Conservation (phyloP, 2,888 invertebrate genomes). For the Dione vanillae region DNA sequence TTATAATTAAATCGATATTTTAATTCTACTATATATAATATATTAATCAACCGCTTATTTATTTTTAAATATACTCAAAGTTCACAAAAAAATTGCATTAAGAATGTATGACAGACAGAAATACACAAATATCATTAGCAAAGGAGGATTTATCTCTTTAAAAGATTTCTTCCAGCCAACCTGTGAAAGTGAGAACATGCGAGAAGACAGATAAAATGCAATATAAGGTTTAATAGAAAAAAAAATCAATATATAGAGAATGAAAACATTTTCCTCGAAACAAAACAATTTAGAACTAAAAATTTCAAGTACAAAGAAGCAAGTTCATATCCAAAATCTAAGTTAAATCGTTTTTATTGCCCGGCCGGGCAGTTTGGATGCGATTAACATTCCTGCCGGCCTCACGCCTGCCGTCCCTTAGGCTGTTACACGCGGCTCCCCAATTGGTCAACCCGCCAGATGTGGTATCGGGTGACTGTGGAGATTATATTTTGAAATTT, state of each 20-base stretch:
- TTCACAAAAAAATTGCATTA: too few species aligned
- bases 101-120: too few species aligned
- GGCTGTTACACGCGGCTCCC: slow-evolving; percentile 45
- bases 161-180: too few species aligned
- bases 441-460: slow-evolving; percentile 31
- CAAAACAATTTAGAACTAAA: not conserved
- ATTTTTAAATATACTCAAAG: too few species aligned
- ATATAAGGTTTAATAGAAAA: too few species aligned
- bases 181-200: too few species aligned
- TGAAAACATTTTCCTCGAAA: not conserved
- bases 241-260: too few species aligned
- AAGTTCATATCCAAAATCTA: slow-evolving; percentile 60
- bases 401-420: slow-evolving; percentile 75
- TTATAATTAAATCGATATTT: slow-evolving; percentile 3
- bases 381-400: slow-evolving; percentile 83
- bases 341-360: slow-evolving; percentile 52
- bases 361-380: slow-evolving; percentile 68
- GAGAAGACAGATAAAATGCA: too few species aligned
- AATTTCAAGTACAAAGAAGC: slow-evolving; percentile 25
- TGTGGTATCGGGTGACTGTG: slow-evolving; percentile 22
- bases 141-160: too few species aligned
- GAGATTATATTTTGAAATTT: slow-evolving; percentile 27
- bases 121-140: too few species aligned
- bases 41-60: not conserved
- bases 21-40: not conserved